phyloP scores from a whole-genome alignment of 2,797 vertebrate species.

The Manis pentadactyla region DNA sequence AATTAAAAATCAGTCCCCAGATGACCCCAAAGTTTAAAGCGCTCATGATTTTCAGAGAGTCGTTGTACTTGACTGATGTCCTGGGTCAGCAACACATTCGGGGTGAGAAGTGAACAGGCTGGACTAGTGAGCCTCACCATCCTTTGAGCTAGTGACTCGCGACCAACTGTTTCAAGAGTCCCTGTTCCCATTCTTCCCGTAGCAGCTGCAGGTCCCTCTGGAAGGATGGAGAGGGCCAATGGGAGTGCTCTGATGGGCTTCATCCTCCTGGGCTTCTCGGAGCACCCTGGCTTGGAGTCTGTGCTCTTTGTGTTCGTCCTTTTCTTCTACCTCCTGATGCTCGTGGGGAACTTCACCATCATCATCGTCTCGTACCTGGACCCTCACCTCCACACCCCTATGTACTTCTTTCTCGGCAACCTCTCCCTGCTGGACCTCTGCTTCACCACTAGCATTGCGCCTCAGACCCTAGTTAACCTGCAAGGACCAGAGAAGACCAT shows the following conservation, averaged over 20 bases:
- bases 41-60: not conserved
- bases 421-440: conserved; percentile 59
- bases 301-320: conserved; percentile 34
- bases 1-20: not conserved
- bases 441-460: conserved; percentile 37
- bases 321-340: conserved; percentile 30
- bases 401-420: conserved; percentile 58
- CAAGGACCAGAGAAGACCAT: not conserved
- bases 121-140: not conserved
- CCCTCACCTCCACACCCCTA: conserved; percentile 3
- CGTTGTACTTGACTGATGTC: not conserved
- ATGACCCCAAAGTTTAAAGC: not conserved
- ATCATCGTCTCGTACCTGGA: not conserved
- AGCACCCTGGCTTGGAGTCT: conserved; percentile 13
- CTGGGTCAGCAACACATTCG: not conserved
- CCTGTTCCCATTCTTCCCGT: not conserved
- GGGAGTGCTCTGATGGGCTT: not conserved
- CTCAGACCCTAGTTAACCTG: conserved; percentile 61
- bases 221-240: not conserved
- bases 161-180: not conserved
- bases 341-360: conserved; percentile 23
- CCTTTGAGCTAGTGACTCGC: not conserved
- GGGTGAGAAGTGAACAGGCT: not conserved
- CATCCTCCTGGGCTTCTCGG: conserved; percentile 60
- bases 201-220: not conserved